Conservation (phyloP, 2,113 vertebrate genomes). For the Bujurquina vittata region DNA sequence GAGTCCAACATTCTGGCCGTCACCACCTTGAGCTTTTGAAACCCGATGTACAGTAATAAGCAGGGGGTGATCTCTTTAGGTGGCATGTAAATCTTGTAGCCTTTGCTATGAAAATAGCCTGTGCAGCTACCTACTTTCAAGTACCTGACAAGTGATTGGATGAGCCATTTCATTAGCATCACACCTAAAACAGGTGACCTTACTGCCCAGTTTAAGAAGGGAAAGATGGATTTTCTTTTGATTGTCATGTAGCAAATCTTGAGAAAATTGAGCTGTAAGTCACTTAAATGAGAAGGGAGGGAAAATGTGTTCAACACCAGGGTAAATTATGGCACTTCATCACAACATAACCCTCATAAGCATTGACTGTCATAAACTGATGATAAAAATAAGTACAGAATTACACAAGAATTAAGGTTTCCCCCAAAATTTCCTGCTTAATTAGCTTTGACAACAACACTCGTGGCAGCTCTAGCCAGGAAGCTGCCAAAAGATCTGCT, state of each 20-base stretch:
- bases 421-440: neutral
- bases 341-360: slow-evolving; percentile 19
- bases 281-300: neutral
- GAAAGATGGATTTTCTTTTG: neutral
- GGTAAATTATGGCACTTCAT: slow-evolving; percentile 17
- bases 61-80: neutral
- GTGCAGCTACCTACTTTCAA: neutral
- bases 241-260: neutral
- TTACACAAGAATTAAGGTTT: slow-evolving; percentile 10
- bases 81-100: neutral
- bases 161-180: neutral
- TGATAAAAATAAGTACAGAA: slow-evolving; percentile 16
- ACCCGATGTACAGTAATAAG: neutral
- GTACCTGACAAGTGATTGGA: neutral
- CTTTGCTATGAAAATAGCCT: neutral
- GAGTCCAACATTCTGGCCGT: neutral
- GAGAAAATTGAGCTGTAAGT: neutral
- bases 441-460: slow-evolving; percentile 2
- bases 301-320: neutral
- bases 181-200: neutral
- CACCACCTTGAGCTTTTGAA: neutral
- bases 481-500: slow-evolving; percentile 30
- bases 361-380: neutral
- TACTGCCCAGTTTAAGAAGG: neutral
- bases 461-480: neutral